phyloP scores from a whole-genome alignment of 2,888 invertebrate species.

The Entomobrya proxima region DNA sequence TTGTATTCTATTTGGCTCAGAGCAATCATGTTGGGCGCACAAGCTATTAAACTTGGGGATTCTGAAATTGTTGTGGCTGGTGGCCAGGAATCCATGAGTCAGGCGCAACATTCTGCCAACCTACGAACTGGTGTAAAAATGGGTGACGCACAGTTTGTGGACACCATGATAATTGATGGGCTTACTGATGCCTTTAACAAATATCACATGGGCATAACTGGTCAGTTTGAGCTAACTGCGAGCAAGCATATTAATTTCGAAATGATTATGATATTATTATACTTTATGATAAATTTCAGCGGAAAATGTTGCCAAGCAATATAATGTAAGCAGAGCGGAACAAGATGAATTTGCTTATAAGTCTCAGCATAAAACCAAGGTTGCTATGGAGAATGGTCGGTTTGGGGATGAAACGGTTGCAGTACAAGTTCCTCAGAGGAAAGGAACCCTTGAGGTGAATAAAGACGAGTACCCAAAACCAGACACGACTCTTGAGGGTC shows the following conservation, averaged over 20 bases:
- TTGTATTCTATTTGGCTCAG: conserved; percentile 75
- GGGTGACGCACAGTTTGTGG: conserved; percentile 82
- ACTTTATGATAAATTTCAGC: conserved; percentile 78
- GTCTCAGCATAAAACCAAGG: conserved; percentile 84
- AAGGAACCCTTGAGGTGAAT: conserved; percentile 78
- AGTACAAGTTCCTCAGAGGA: conserved; percentile 79
- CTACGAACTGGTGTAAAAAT: conserved; percentile 83
- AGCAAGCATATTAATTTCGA: background rate
- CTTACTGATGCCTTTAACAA: conserved; percentile 86
- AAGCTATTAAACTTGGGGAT: conserved; percentile 84
- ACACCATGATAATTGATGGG: conserved; percentile 84
- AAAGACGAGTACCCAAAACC: conserved; percentile 85
- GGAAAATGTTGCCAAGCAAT: conserved; percentile 86
- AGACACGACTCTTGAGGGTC: conserved; percentile 81
- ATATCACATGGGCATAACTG: conserved; percentile 88
- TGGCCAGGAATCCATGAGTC: conserved; percentile 90
- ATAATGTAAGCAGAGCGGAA: conserved; percentile 82
- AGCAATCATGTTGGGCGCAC: conserved; percentile 83
- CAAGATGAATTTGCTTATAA: conserved; percentile 85
- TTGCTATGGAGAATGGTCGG: conserved; percentile 81
- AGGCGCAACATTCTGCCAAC: conserved; percentile 83
- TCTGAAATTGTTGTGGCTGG: conserved; percentile 85
- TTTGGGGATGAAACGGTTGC: conserved; percentile 86
- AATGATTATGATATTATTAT: background rate
- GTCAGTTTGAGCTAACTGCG: conserved; percentile 41